These are phyloP conservation scores for Oryzaephilus surinamensis DNA, from an alignment of 1,140 invertebrate genomes.

Conservation along the genomic window DNA sequence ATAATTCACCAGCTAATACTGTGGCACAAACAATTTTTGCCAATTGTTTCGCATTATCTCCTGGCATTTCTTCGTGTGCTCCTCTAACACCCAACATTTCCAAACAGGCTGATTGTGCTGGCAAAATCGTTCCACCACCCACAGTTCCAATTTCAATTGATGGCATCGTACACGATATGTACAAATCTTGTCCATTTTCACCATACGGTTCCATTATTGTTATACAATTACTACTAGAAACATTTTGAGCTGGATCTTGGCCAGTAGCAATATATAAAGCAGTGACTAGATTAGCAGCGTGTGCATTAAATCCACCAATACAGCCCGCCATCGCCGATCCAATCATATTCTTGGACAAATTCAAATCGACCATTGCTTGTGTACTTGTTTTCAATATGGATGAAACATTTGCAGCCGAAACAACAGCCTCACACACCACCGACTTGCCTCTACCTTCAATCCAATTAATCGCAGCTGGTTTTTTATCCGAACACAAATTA, in stretches of 20 bases:
- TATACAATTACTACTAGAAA: conserved; percentile 91
- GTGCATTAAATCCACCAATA: conserved; percentile 91
- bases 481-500: conserved; percentile 97
- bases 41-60: conserved; percentile 77
- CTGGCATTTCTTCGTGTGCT: conserved; percentile 49
- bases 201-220: conserved; percentile 84
- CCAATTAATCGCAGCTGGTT: conserved; percentile 94
- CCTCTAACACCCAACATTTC: conserved; percentile 87
- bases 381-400: conserved; percentile 80
- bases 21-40: conserved; percentile 88
- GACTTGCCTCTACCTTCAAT: conserved; percentile 94
- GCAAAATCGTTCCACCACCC: conserved; percentile 94
- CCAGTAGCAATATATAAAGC: conserved; percentile 96
- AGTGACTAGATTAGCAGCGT: conserved; percentile 96
- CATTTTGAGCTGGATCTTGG: conserved; percentile 95
- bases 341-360: conserved; percentile 87
- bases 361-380: conserved; percentile 74
- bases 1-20: conserved; percentile 93
- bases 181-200: conserved; percentile 69
- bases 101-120: conserved; percentile 81
- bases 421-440: conserved; percentile 84
- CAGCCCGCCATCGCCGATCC: conserved; percentile 91
- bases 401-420: conserved; percentile 61
- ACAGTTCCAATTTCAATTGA: conserved; percentile 94
- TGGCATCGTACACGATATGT: conserved; percentile 95